Evolutionary conservation across 1,140 invertebrate species (phyloP).

Genomic region (Ooceraea biroi): DNA sequence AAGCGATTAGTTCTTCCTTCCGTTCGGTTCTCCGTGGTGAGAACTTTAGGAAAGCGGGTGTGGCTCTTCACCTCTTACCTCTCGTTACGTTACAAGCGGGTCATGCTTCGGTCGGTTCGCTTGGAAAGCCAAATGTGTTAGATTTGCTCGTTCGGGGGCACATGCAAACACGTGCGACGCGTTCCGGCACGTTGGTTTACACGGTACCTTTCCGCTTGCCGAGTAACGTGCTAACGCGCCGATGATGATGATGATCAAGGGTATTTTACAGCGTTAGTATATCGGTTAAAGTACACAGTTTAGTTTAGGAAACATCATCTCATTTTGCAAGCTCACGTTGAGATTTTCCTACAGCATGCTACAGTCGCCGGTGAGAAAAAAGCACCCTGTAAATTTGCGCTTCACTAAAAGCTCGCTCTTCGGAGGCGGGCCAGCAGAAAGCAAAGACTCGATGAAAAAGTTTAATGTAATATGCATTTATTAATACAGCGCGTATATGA

Average conservation of each 20-base stretch:
- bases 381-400: conserved; percentile 5
- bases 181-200: not conserved
- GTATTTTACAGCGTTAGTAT: conserved; percentile 18
- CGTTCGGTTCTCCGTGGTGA: too few relatives aligned
- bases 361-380: not conserved
- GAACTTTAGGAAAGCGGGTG: not conserved
- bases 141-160: conserved; percentile 20
- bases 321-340: not conserved
- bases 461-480: conserved; percentile 48
- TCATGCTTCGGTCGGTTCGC: conserved; percentile 78
- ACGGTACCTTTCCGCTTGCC: not conserved
- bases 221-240: too few relatives aligned
- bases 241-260: too few relatives aligned
- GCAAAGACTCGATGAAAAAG: conserved; percentile 8
- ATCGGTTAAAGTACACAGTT: too few relatives aligned
- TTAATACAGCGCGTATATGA: conserved; percentile 51
- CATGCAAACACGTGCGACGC: conserved; percentile 57
- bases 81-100: conserved; percentile 71
- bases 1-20: conserved; percentile 30
- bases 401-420: not conserved
- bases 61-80: conserved; percentile 74
- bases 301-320: not conserved
- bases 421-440: not conserved
- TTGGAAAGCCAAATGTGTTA: conserved; percentile 67
- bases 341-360: not conserved